Base-by-base conservation (phyloP, 2,888 invertebrate genomes). In the Andrena bucephala region DNA sequence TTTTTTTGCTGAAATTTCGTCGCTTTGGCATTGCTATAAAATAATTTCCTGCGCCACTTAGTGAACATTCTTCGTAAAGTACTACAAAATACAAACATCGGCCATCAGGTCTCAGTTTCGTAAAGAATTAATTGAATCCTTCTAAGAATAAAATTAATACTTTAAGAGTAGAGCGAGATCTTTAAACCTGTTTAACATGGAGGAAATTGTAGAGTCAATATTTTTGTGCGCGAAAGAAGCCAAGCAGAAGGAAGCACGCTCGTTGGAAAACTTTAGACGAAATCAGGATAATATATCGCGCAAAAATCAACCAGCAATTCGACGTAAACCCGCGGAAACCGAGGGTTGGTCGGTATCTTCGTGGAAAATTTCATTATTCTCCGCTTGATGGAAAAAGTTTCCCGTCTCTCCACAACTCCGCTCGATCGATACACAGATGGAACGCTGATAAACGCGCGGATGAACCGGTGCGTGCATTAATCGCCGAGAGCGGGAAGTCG, bases 321-420 rank as follows among this genome's bases (percentile, higher is more conserved):
- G 24, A 7, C 31, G 68, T 16, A 62, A 76, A 74, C 20, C 68
- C 10, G 63, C 57, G 74, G 42, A 31, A 68, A 2, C 13, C 52
- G 42, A 7, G 16, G 59, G 52, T 29, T 59, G 54, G 33, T 54
- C 36, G 83, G n/a, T 52, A 77, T 84, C 74, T 76, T 59, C 48
- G 67, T 54, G 69, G 59, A 73, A 83, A 88, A 85, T 85, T 87
- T 85, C 83, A 85, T 87, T 88, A 85, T 81, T 85, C 71, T 63
- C 63, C 57, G 77, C 73, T 79, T 84, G 85, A 89, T 88, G 85
- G 83, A 85, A 87, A 83, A 88, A 87, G 81, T 89, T 89, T 79
- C 8, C 62, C 77, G 67, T 59, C 78, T 76, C 76, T 74, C 20
- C 60, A 65, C 65, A 54, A 71, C 71, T 65, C 48, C 29, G n/a